Percentiles rank a stretch among this genome's conserved stretches.
These are phyloP conservation scores for Chrosomus eos DNA, from an alignment of 2,797 vertebrate species.

Conservation along the genomic window DNA sequence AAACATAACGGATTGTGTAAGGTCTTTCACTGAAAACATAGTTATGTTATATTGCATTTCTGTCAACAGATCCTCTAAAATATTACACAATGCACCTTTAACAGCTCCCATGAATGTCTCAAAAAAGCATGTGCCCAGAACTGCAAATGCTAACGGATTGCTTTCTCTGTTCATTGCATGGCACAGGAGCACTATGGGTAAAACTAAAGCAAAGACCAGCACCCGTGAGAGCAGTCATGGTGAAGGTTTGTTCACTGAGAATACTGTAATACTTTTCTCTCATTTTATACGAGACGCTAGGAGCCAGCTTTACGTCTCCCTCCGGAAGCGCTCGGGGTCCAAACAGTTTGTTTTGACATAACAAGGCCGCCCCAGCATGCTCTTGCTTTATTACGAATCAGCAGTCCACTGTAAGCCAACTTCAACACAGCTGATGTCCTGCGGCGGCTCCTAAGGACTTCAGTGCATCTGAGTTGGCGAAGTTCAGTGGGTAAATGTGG, in stretches of 20 bases:
- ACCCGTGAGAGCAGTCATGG: neutral
- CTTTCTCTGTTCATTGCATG: neutral
- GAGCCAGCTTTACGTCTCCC: neutral
- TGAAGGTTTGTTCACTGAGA: neutral
- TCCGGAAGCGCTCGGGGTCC: neutral
- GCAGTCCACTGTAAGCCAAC: neutral
- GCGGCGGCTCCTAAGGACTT: conserved; percentile 14
- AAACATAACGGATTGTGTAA: no score
- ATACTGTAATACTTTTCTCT: neutral
- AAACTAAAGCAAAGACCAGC: neutral
- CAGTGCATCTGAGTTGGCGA: conserved; percentile 1
- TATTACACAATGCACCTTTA: neutral
- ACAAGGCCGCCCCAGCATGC: conserved; percentile 12
- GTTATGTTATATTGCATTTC: no score
- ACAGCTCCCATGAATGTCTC: neutral
- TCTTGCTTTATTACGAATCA: neutral
- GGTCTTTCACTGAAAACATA: no score
- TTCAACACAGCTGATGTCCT: conserved; percentile 30
- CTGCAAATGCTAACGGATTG: neutral
- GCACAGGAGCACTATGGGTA: neutral
- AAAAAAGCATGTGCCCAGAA: neutral
- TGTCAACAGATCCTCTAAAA: no score
- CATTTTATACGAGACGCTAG: neutral
- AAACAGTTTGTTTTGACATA: conserved; percentile 38
- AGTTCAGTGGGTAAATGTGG: neutral